Base-by-base conservation (phyloP, 2,113 vertebrate species). In the Erinaceus europaeus region DNA sequence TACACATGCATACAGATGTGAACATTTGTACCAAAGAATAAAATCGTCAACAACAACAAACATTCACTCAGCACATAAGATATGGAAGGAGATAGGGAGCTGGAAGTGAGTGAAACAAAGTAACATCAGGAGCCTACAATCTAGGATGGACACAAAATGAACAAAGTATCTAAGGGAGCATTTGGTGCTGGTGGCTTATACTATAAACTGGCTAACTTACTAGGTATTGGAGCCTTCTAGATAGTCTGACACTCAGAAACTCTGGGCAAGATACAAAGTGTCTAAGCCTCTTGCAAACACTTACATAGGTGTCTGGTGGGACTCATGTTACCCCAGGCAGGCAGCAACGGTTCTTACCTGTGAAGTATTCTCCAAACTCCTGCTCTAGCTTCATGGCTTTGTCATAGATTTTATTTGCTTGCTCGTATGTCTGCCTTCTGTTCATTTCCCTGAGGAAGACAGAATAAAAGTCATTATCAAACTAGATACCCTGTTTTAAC, bases 311-410 rank as follows among this genome's bases (percentile, higher is more conserved):
- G 3, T 27, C 62, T 50, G 59, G 40, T 52, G 76, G 23, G 10
- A 46, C 57, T 64, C 74, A 23, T 0, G 2, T 21, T 27, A 80
- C 81, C n/a, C 9, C 0, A 3, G 18, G 65, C 3, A 5, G 18
- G 23, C 5, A 40, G 18, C 57, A 25, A 57, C 53, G 76, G 73
- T 53, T 76, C 96, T 94, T 95, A 99, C 99, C 99, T 98, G 99
- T 99, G 96, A 99, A 99, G 97, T 97, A 99, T 94, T 99, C 99
- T 96, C 99, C 99, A 93, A 99, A 99, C 96, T 99, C 99, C 93
- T 99, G 99, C 96, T 99, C 99, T 65, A 99, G 97, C 95, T 99
- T 99, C 96, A 99, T 98, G 90, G 98, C 99, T 98, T 99, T 99
- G 97, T 99, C 99, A 95, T 98, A 99, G 90, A 99, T 98, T 98